Percentiles rank a stretch among this genome's conserved stretches.
Evolutionary conservation across 1,140 invertebrate species (phyloP).

Genomic region (Chironomus striatipennis): DNA sequence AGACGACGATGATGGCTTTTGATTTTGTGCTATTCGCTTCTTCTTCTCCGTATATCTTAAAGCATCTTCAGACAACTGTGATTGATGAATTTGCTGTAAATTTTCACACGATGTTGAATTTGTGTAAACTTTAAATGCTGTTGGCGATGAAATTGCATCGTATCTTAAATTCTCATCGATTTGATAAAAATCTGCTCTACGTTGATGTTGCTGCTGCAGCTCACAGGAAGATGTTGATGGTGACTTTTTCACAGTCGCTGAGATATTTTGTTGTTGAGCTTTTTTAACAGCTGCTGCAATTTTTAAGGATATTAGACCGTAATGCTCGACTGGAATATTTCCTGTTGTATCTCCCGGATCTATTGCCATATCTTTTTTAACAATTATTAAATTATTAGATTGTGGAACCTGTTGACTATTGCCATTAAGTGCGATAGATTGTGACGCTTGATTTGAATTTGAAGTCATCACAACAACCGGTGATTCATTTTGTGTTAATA

Average conservation of each 20-base stretch:
- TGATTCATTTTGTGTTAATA: constrained; percentile 32
- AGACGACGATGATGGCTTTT: constrained; percentile 26
- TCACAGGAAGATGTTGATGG: constrained; percentile 28
- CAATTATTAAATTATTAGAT: constrained; percentile 28
- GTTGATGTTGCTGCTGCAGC: constrained; percentile 21
- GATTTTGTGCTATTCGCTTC: constrained; percentile 26
- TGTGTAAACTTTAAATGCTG: constrained; percentile 9
- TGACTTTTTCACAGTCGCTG: constrained; percentile 36
- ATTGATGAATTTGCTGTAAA: background rate
- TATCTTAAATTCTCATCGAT: constrained; percentile 20
- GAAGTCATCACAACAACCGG: constrained; percentile 40
- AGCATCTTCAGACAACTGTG: background rate
- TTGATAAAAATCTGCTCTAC: background rate
- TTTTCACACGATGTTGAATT: background rate
- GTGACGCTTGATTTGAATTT: constrained; percentile 28
- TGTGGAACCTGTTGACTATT: background rate
- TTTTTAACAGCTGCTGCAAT: constrained; percentile 27
- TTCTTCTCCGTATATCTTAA: constrained; percentile 3
- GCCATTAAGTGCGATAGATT: background rate
- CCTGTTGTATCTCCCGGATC: constrained; percentile 30
- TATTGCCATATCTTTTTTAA: constrained; percentile 39
- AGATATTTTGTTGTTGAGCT: constrained; percentile 34
- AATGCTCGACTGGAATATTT: constrained; percentile 23
- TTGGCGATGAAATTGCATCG: constrained; percentile 9
- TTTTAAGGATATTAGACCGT: constrained; percentile 25